Base-by-base conservation (phyloP, 1,140 invertebrate genomes). In the Eriosoma lanigerum region DNA sequence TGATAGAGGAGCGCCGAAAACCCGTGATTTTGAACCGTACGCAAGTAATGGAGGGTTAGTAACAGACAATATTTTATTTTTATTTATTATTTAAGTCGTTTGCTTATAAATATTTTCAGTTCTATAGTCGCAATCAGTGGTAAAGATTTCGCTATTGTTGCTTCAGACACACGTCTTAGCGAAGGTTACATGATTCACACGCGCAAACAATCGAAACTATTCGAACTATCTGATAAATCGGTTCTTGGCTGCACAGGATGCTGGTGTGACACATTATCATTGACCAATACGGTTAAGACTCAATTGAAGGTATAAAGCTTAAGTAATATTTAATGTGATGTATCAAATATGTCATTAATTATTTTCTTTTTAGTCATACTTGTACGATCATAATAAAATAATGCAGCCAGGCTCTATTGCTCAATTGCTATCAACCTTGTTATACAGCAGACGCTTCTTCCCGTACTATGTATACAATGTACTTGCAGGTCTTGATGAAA, bases 381-480 rank as follows among this genome's bases (percentile, higher is more conserved):
- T 93, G 82, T 95, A 99, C 86, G 95, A 98, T 81, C 97, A 99
- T 86, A 92, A 96, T 83, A 96, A 96, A 85, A 88, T 90, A 5
- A 99, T 99, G 95, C 89, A 92, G 4, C 97, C 97, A 0, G 89
- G 92, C 81, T 96, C 98, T 15, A 90, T 95, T 19, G 95, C 97
- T 19, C 96, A 98, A 86, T 93, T 99, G 92, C 86, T 99, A 1
- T 96, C 97, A 0, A 97, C 94, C 9, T 93, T 98, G 89, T 87
- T 99, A 81, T 99, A 99, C 85, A 93, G 96, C 84, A 96, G 96
- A 83, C 89, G 98, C 82, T 99, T 99, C 86, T 99, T 99, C 86
- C 98, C 98, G 0, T 99, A 98, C 85, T 99, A 99, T 86, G 93
- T 98, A 13, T 94, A 93, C 46, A 98, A 98, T 85, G 91, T 99